Evolutionary conservation across 2,888 invertebrate species (phyloP).

Genomic region (Diplolepis rosae): DNA sequence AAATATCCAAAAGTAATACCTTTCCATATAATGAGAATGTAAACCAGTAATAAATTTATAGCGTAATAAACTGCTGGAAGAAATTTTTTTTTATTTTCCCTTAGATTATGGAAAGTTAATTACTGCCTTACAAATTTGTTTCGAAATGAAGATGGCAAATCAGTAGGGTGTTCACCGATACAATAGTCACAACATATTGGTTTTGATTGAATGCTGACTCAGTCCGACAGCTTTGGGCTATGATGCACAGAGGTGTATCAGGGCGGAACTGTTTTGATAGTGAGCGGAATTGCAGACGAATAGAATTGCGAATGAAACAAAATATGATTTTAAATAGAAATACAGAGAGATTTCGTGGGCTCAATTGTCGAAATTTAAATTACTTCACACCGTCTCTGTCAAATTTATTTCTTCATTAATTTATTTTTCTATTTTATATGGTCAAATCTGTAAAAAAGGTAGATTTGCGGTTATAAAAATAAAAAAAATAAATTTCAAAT

Average conservation of each 20-base stretch:
- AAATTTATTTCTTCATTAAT: background rate
- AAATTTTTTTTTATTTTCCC: background rate
- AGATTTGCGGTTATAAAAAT: background rate
- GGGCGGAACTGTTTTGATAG: constrained; percentile 40
- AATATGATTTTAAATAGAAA: constrained; percentile 48
- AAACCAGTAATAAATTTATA: too few relatives aligned
- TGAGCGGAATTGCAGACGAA: constrained; percentile 36
- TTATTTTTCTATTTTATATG: background rate
- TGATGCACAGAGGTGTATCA: constrained; percentile 27
- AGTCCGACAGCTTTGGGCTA: constrained; percentile 38
- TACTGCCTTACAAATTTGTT: background rate
- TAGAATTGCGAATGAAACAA: constrained; percentile 40
- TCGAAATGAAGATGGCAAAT: background rate
- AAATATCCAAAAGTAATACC: too few relatives aligned
- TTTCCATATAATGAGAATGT: too few relatives aligned
- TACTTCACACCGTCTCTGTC: background rate
- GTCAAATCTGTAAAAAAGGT: background rate
- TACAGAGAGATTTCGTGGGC: background rate
- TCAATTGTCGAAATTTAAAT: background rate
- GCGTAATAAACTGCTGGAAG: too few relatives aligned
- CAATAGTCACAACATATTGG: constrained; percentile 35
- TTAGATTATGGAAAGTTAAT: background rate
- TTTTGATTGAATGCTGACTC: constrained; percentile 47
- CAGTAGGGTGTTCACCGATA: constrained; percentile 12
- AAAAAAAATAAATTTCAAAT: background rate